phyloP scores from a whole-genome alignment of 2,113 vertebrate species.

The Eclectus roratus region DNA sequence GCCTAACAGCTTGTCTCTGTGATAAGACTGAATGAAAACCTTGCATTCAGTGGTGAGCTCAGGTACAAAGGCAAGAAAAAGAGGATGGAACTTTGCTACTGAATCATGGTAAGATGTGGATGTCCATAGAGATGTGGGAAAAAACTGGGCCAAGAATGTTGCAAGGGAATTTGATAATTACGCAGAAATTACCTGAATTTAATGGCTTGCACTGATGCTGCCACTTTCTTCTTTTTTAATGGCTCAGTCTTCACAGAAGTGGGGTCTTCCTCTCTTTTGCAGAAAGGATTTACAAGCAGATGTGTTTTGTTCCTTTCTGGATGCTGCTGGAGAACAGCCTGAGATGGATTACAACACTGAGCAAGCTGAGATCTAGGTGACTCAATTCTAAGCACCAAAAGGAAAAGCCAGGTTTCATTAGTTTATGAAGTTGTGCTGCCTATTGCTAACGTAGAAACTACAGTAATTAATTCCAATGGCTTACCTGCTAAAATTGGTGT shows the following conservation, averaged over 20 bases:
- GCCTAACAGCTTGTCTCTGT: background rate
- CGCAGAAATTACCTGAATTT: background rate
- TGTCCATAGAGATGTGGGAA: background rate
- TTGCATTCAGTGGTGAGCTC: background rate
- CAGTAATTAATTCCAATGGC: background rate
- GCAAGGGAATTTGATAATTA: background rate
- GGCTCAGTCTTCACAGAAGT: background rate
- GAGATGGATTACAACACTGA: background rate
- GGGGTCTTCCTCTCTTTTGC: background rate
- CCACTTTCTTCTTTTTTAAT: background rate
- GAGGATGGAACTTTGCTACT: background rate
- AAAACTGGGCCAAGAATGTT: background rate
- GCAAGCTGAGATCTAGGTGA: background rate
- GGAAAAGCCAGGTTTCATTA: background rate
- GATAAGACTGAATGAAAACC: background rate
- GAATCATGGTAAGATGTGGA: background rate
- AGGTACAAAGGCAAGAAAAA: background rate
- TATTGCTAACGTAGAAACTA: background rate
- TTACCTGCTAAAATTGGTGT: background rate
- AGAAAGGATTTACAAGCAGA: background rate
- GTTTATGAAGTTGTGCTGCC: background rate
- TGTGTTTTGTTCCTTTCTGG: background rate
- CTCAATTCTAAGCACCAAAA: background rate
- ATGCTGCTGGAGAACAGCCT: background rate
- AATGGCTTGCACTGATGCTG: background rate